Evolutionary conservation across 37 sponge, comb jelly and placozoan species (phyloP).

Genomic region (Cladorhizidae sp.): DNA sequence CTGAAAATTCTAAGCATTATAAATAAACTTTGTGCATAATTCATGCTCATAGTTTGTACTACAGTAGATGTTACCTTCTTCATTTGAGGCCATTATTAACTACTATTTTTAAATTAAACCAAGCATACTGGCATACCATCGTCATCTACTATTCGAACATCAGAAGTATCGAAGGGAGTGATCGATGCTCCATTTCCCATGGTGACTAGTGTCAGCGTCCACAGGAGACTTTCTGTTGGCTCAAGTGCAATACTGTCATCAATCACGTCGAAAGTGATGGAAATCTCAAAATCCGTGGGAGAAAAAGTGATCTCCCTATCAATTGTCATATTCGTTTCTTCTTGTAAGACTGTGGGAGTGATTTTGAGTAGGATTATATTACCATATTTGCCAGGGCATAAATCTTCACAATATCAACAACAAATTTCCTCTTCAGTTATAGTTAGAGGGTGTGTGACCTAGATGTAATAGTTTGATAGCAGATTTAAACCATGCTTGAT

Average conservation of each 20-base stretch:
- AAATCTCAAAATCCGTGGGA: neutral
- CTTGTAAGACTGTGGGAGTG: constrained; percentile 16
- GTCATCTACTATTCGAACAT: constrained; percentile 17
- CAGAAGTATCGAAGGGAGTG: neutral
- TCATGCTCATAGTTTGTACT: too few species aligned
- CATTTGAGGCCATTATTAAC: too few species aligned
- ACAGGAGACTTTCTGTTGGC: constrained; percentile 9
- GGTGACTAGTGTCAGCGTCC: neutral
- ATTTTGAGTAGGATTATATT: too few species aligned
- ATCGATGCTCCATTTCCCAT: neutral
- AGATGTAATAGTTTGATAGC: too few species aligned
- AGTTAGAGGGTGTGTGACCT: too few species aligned
- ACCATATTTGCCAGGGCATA: too few species aligned
- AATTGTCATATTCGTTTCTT: neutral
- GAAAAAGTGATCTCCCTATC: constrained; percentile 11
- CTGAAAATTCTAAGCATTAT: too few species aligned
- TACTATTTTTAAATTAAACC: neutral
- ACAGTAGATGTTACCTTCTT: too few species aligned
- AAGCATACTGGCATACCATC: constrained; percentile 26
- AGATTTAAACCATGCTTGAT: too few species aligned
- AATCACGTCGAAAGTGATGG: neutral
- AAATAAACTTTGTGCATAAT: too few species aligned
- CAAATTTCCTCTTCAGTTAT: too few species aligned
- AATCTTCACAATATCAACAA: too few species aligned
- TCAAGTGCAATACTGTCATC: constrained; percentile 36